Conservation (phyloP, 2,797 vertebrate species). For the Crotalus adamanteus region DNA sequence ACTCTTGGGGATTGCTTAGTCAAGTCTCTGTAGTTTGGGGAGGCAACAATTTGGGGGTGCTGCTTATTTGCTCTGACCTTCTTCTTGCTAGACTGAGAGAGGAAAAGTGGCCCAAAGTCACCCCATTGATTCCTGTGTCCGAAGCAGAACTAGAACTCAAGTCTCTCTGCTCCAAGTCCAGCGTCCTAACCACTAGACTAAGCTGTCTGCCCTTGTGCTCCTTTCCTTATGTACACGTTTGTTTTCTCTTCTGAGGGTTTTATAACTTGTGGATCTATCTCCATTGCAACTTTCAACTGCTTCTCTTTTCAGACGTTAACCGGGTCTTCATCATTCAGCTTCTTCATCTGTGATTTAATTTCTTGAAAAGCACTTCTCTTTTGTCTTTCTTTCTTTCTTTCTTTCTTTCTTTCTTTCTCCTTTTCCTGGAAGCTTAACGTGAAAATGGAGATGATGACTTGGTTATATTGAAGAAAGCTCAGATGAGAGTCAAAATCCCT, state of each 20-base stretch:
- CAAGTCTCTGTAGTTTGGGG: background rate
- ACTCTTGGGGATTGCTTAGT: background rate
- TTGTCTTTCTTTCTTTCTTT: slow-evolving; percentile 74
- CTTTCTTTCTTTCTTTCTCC: slow-evolving; percentile 69
- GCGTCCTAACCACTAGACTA: background rate
- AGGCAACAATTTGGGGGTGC: background rate
- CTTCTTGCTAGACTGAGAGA: background rate
- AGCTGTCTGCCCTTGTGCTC: background rate
- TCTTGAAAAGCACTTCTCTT: background rate
- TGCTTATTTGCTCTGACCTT: background rate
- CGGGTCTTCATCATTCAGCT: background rate
- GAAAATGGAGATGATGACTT: slow-evolving; percentile 1
- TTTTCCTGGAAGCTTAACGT: background rate
- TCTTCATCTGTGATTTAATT: background rate
- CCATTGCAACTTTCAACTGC: background rate
- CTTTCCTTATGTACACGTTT: background rate
- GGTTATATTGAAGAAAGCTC: background rate
- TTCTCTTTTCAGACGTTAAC: background rate
- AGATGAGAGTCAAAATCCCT: background rate
- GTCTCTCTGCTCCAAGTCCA: background rate
- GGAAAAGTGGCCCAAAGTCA: background rate
- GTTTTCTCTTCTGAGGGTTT: background rate
- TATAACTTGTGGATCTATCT: no score
- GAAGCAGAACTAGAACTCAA: background rate
- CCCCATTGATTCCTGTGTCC: background rate